Evolutionary conservation across 2,888 invertebrate genomes (phyloP).

Genomic region (Miltochrista miniata): DNA sequence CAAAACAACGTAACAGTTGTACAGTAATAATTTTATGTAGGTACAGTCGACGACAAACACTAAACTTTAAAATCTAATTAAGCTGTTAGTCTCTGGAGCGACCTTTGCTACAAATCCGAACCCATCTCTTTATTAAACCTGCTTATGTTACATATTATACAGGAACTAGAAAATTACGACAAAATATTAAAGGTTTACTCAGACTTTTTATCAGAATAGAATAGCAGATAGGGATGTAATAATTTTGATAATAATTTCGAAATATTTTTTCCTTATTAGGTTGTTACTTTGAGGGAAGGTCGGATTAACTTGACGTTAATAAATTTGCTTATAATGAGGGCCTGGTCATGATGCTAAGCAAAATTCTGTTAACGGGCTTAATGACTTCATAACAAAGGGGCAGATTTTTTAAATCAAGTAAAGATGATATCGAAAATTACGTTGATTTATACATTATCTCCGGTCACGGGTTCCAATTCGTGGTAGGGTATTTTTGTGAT

Average conservation of each 20-base stretch:
- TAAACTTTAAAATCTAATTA: slow-evolving; percentile 57
- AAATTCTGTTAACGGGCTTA: slow-evolving; percentile 49
- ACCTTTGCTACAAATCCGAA: slow-evolving; percentile 46
- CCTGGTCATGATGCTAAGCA: slow-evolving; percentile 42
- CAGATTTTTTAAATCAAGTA: slow-evolving; percentile 14
- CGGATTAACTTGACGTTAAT: slow-evolving; percentile 44
- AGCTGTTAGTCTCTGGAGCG: slow-evolving; percentile 44
- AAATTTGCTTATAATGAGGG: slow-evolving; percentile 55
- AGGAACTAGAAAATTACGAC: slow-evolving; percentile 21
- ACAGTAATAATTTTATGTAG: slow-evolving; percentile 10
- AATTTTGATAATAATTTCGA: slow-evolving; percentile 54
- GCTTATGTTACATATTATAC: slow-evolving; percentile 9
- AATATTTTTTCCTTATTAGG: slow-evolving; percentile 58
- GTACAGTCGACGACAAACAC: slow-evolving; percentile 39
- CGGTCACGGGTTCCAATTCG: too few species aligned
- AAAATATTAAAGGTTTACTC: slow-evolving; percentile 23
- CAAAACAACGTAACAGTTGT: slow-evolving; percentile 9
- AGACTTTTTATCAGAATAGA: slow-evolving; percentile 36
- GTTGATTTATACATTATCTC: background rate
- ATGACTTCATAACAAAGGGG: slow-evolving; percentile 38
- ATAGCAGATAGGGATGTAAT: slow-evolving; percentile 43
- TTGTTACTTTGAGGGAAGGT: slow-evolving; percentile 41
- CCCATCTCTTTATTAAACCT: slow-evolving; percentile 21
- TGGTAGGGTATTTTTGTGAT: too few species aligned
- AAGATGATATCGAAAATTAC: background rate